Base-by-base conservation (phyloP, 2,888 invertebrate species). In the Tupiocoris notatus region DNA sequence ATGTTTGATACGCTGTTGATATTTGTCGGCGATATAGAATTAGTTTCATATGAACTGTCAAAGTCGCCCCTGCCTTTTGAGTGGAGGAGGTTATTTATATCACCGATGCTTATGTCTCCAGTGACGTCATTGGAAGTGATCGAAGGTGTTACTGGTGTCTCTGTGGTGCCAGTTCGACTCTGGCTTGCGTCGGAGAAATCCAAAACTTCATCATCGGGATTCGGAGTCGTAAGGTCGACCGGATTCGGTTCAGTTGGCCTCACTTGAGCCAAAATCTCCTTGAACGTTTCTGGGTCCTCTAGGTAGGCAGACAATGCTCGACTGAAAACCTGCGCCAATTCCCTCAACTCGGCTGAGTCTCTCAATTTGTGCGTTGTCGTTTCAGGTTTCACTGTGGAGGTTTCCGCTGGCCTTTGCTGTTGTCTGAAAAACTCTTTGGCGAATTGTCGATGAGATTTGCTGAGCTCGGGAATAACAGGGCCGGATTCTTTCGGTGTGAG, bases 261-360 rank as follows among this genome's bases (percentile, higher is more conserved):
- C 0, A 92, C 90, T 79, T 92, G 90, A 6, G 91, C 90, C 20
- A 94, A 83, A 20, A 90, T 90, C 82, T 89, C 90, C 80, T 91
- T 89, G 81, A 94, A 94, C 71, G 89, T 89, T n/a, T 90, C 89
- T 0, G 94, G 94, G 83, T 94, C 91, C 83, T 93, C 91, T 2
- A 94, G 85, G 80, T 94, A 94, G 0, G 92, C 92, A 0, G 92
- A 91, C 17, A 94, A 84, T 0, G 93, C 94, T 81, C 92, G 90
- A 0, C 93, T 93, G 81, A 94, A 94, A 1, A 94, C 92, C 84
- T 92, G 91, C 0, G 94, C 94, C 2, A 94, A 84, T 83, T 93
- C 92, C 70, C 93, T 87, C 0, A 93, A 80, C 73, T 84, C 86
- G 0, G 84, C 79, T 0, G 82, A 81, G 63, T 80, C 80, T 63